Evolutionary conservation across 37 sponge, comb jelly and placozoan genomes (phyloP).

Genomic region (Ianthella basta): DNA sequence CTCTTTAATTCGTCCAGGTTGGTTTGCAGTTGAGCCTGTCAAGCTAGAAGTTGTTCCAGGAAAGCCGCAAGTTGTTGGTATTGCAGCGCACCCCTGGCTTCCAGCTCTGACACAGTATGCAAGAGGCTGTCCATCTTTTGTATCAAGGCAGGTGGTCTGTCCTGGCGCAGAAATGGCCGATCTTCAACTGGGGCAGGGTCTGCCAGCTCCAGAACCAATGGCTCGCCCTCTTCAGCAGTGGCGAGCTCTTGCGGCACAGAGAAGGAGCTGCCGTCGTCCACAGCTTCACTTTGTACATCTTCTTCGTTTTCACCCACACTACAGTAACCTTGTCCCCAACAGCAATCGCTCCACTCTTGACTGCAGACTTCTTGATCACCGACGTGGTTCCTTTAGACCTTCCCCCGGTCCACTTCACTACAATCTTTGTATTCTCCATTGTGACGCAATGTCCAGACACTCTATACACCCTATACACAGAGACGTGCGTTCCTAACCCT

Average conservation of each 20-base stretch:
- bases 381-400: background rate
- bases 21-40: too few species aligned
- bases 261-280: background rate
- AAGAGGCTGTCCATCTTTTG: slow-evolving; percentile 1
- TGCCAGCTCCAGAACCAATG: background rate
- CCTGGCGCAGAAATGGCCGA: background rate
- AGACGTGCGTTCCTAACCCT: too few species aligned
- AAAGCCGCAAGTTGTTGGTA: too few species aligned
- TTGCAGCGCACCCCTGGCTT: too few species aligned
- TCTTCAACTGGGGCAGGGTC: background rate
- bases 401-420: background rate
- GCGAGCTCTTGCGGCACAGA: background rate
- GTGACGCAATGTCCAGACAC: too few species aligned
- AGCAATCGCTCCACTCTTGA: slow-evolving; percentile 5
- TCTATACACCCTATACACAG: background rate
- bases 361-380: background rate
- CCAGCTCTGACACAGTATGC: background rate
- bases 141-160: background rate
- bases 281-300: background rate
- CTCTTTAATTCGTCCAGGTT: too few species aligned
- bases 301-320: background rate
- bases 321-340: background rate
- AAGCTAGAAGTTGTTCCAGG: too few species aligned
- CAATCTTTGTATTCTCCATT: background rate
- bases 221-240: background rate